Conservation (phyloP, 2,888 invertebrate genomes). For the Melinaea menophilus region DNA sequence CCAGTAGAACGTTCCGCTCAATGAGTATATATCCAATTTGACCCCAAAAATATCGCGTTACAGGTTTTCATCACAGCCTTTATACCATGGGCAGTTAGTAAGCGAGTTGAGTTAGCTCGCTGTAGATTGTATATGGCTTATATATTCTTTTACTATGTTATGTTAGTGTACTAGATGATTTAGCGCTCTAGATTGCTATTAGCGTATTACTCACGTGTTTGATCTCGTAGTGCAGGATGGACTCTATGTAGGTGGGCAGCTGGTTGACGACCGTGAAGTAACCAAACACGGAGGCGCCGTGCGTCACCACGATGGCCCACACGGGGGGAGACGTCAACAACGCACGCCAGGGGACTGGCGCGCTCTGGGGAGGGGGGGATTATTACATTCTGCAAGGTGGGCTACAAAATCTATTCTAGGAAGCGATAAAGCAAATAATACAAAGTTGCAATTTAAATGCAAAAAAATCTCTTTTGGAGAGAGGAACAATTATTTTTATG, state of each 20-base stretch:
- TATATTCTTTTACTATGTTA: not conserved
- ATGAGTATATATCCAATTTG: too few relatives aligned
- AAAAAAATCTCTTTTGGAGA: too few relatives aligned
- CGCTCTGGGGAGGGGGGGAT: constrained; percentile 45
- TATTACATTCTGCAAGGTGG: not conserved
- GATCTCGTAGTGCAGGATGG: constrained; percentile 86
- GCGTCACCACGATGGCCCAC: constrained; percentile 91
- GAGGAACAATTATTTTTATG: too few relatives aligned
- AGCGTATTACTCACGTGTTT: constrained; percentile 79
- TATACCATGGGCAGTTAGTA: too few relatives aligned
- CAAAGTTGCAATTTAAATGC: too few relatives aligned
- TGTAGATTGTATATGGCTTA: too few relatives aligned
- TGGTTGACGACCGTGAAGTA: constrained; percentile 94
- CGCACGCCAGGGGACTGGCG: constrained; percentile 84
- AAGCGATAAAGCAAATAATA: too few relatives aligned
- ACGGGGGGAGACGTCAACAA: constrained; percentile 85
- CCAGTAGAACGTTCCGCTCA: too few relatives aligned
- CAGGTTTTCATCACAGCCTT: too few relatives aligned
- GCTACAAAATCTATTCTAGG: not conserved
- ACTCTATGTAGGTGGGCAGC: constrained; percentile 90
- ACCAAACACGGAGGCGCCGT: constrained; percentile 90
- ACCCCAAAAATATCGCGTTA: too few relatives aligned
- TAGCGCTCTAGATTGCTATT: not conserved
- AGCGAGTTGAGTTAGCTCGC: too few relatives aligned
- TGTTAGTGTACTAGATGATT: not conserved